Evolutionary conservation across 2,888 invertebrate species (phyloP), one percentile per base, ranked within the genome.

Genomic region (Stenodera caucasica): DNA sequence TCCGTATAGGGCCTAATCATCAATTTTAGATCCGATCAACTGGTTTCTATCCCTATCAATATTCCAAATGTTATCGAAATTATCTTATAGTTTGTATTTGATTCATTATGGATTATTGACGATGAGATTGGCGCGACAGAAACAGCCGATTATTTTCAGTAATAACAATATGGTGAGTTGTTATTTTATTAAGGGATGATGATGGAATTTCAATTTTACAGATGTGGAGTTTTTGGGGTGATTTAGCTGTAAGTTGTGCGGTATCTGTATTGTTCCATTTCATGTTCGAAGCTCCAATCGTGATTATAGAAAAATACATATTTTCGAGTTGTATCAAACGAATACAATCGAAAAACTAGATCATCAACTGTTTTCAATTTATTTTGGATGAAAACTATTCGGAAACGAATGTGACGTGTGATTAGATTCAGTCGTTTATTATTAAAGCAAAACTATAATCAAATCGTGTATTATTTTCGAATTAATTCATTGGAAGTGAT

Each of bases 31-130:
- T 67, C 81, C 82, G 2, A 71, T 83, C 7, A 81, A 83, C 69
- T 82, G 81, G 81, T 81, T 84, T 60, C 73, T 84, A 0, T 82
- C 82, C 0, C 69, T 81, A 1, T 65, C 70, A 12, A 61, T 83
- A 40, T 84, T 83, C 81, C 82, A 83, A 72, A 73, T 83, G 11
- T 80, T 83, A 1, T 81, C 82, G 1, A 78, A 82, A 2, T 73
- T 84, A 2, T 82, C 84, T 0, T 84, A 81, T 61, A 82, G 81
- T 0, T 79, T 83, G 71, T 84, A 82, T 61, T 70, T 84, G 14
- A 67, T 81, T 0, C 84, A 84, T 66, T 69, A 78, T 23, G 49
- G 62, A 50, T 18, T 70, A 0, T 37, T 66, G 12, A 37, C 9
- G 6, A 8, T 68, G 11, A 32, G 54, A 37, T 53, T 45, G 18